Evolutionary conservation across 2,113 vertebrate species (phyloP), one percentile per base, ranked within the genome.

Genomic region (Vanacampus margaritifer): DNA sequence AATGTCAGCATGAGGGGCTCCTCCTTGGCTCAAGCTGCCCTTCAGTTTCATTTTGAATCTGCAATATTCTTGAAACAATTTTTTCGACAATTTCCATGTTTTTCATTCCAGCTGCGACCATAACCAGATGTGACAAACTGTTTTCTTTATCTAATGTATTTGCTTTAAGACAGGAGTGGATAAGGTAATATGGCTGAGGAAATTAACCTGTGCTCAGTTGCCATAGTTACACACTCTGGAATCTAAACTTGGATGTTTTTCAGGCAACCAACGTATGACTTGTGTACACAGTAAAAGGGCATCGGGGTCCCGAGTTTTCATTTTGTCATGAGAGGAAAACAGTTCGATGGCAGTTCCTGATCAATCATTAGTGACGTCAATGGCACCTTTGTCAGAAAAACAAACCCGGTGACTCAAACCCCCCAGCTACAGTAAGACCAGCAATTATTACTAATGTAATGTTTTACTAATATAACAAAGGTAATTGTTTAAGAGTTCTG

Each of bases 291-390:
- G 19, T 39, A 6, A 61, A 39, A 39, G 19, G 36, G 4, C 59
- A 41, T 61, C 21, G 12, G n/a, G 59, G 59, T 51, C 45, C 17
- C 23, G 26, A 35, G 8, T 50, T 75, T n/a, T 67, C 48, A 57
- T 66, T 72, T 13, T 35, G 41, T 37, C 63, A 5, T 72, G 62
- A 72, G 67, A 21, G 37, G 19, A 28, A 60, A 80, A 65, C 39
- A 17, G 53, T 26, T 74, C 51, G 67, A 39, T 63, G 24, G 65
- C 28, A 67, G 74, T 21, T 61, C 4, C 10, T 41, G 32, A 71
- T 57, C 24, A 71, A 43, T 56, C 28, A 32, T 64, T 71, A 70
- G 35, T 46, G 43, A 56, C 51, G 64, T 51, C 1, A 23, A 65
- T n/a, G 64, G 64, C n/a, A 46, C 23, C 68, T 41, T 56, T 63